Evolutionary conservation across 2,888 invertebrate species (phyloP).

Genomic region (Liposcelis brunnea): DNA sequence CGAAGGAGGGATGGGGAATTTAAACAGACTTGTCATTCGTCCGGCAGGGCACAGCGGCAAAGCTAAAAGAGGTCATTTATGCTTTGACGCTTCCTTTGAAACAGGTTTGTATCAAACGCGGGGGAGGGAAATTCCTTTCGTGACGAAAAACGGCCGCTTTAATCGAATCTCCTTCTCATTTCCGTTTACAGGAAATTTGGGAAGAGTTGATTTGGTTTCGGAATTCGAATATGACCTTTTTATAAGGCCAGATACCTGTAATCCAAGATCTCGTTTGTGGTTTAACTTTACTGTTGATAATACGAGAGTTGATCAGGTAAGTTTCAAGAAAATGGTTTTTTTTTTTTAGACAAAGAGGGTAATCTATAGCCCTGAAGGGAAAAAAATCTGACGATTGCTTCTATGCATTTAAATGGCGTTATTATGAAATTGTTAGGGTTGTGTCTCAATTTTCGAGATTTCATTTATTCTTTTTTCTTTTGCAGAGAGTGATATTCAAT

Average conservation of each 20-base stretch:
- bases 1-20: slow-evolving; percentile 85
- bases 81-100: slow-evolving; percentile 94
- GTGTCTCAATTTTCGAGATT: background rate
- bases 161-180: too few species aligned
- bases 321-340: too few species aligned
- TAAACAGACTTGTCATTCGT: slow-evolving; percentile 70
- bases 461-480: slow-evolving; percentile 17
- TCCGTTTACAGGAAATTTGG: slow-evolving; percentile 62
- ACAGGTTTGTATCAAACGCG: slow-evolving; percentile 38
- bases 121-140: background rate
- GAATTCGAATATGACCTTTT: slow-evolving; percentile 94
- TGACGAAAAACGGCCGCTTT: background rate
- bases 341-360: background rate
- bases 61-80: slow-evolving; percentile 88
- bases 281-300: slow-evolving; percentile 98
- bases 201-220: slow-evolving; percentile 82
- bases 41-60: slow-evolving; percentile 87
- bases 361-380: background rate
- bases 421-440: background rate
- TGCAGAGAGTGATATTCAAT: slow-evolving; percentile 86
- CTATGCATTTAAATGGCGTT: slow-evolving; percentile 4
- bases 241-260: slow-evolving; percentile 90
- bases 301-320: slow-evolving; percentile 75
- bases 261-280: slow-evolving; percentile 85
- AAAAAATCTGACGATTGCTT: background rate